Conservation (phyloP, 2,888 invertebrate genomes). For the Sesia bembeciformis region DNA sequence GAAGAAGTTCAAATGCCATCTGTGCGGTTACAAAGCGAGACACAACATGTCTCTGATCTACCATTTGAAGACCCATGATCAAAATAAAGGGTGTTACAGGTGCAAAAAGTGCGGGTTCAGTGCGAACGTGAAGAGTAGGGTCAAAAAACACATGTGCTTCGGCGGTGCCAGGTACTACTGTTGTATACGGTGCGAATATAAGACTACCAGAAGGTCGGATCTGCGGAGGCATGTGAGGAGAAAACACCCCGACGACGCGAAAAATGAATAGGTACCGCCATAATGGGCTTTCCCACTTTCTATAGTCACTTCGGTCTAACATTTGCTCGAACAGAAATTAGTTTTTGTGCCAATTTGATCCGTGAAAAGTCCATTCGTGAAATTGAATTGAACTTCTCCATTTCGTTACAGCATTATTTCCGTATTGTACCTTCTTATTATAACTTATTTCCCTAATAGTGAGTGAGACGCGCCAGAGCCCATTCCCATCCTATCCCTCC, state of each 20-base stretch:
- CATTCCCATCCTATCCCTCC: no score
- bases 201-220: constrained; percentile 24
- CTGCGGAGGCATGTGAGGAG: constrained; percentile 25
- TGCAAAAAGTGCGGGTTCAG: constrained; percentile 18
- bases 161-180: constrained; percentile 1
- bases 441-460: no score
- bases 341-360: no score
- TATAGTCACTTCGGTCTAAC: no score
- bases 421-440: no score
- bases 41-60: constrained; percentile 49
- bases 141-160: neutral
- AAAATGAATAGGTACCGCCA: constrained; percentile 5
- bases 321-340: no score
- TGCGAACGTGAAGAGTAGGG: constrained; percentile 5
- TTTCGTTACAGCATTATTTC: no score
- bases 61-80: constrained; percentile 37
- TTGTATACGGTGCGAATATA: constrained; percentile 29
- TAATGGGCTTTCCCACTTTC: neutral
- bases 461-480: no score
- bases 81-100: constrained; percentile 6
- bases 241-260: constrained; percentile 15
- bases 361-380: no score
- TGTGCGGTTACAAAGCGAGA: constrained; percentile 39
- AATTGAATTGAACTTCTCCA: no score
- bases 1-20: constrained; percentile 35